Percentiles rank a stretch among this genome's conserved stretches.
Conservation (phyloP, 2,888 invertebrate species). For the Eurytoma adleriae region DNA sequence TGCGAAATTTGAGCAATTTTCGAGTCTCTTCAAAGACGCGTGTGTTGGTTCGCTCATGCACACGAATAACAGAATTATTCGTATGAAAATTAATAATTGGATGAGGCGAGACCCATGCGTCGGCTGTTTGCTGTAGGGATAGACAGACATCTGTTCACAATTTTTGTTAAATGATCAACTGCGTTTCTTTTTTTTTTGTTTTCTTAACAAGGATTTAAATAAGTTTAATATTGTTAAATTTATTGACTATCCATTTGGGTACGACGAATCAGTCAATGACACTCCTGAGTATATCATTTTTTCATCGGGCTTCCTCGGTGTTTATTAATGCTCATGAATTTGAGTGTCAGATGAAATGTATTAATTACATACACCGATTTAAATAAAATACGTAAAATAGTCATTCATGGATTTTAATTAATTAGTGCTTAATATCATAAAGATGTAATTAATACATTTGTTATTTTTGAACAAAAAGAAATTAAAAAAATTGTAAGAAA, state of each 20-base stretch:
- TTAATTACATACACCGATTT: background rate
- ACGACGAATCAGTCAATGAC: slow-evolving; percentile 27
- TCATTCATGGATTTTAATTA: background rate
- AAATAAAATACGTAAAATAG: background rate
- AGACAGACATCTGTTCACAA: slow-evolving; percentile 69
- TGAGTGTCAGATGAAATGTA: slow-evolving; percentile 12
- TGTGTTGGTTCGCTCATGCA: slow-evolving; percentile 60
- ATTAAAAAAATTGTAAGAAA: slow-evolving; percentile 16
- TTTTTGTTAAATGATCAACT: slow-evolving; percentile 55
- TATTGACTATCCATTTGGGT: slow-evolving; percentile 44
- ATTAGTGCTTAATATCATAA: too few relatives aligned
- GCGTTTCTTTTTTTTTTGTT: slow-evolving; percentile 30
- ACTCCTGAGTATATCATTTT: slow-evolving; percentile 30
- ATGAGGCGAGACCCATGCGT: slow-evolving; percentile 71
- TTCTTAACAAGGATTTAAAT: background rate
- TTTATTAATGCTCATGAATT: slow-evolving; percentile 48
- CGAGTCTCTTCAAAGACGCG: slow-evolving; percentile 69
- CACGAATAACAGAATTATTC: slow-evolving; percentile 52
- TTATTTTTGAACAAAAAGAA: background rate
- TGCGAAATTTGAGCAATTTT: slow-evolving; percentile 37
- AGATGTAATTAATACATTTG: background rate
- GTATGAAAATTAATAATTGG: slow-evolving; percentile 65
- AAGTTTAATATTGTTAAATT: background rate
- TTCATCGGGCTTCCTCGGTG: slow-evolving; percentile 39
- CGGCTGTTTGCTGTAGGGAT: slow-evolving; percentile 75